These are phyloP conservation scores for Luperina nickerlii DNA, from an alignment of 2,888 invertebrate species.

Conservation along the genomic window DNA sequence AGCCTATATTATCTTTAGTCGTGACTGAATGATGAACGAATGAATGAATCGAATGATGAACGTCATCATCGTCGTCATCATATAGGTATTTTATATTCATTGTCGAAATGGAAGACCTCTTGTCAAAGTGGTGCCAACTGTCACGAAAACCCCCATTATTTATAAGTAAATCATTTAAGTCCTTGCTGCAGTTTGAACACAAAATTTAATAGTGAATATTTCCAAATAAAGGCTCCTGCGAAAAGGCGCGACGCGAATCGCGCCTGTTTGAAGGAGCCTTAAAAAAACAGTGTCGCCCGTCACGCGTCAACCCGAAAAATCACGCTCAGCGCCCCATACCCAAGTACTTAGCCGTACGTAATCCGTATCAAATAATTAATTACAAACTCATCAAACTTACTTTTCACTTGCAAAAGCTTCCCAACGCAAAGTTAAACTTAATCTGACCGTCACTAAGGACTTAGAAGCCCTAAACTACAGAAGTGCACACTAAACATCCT, in stretches of 20 bases:
- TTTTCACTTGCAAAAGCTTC: constrained; percentile 46
- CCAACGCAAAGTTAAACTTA: constrained; percentile 64
- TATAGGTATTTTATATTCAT: too few species aligned
- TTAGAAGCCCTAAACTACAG: constrained; percentile 71
- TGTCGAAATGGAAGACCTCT: too few species aligned
- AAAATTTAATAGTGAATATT: neutral
- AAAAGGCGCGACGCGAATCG: too few species aligned
- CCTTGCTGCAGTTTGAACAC: neutral
- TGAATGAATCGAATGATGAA: too few species aligned
- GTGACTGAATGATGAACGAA: too few species aligned
- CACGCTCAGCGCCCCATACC: constrained; percentile 15
- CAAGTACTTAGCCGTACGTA: constrained; percentile 23
- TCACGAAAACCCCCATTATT: neutral
- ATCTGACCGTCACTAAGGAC: constrained; percentile 64
- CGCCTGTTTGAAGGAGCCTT: too few species aligned
- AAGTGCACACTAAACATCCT: constrained; percentile 74
- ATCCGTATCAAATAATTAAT: constrained; percentile 52
- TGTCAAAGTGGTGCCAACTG: too few species aligned
- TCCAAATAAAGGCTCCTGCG: neutral
- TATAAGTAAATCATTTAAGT: neutral
- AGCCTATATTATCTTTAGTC: too few species aligned
- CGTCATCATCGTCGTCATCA: too few species aligned
- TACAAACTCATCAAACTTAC: constrained; percentile 46
- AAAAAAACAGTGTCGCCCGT: neutral
- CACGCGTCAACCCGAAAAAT: constrained; percentile 16